Evolutionary conservation across 2,113 vertebrate genomes (phyloP).

Genomic region (Oncorhynchus clarkii): DNA sequence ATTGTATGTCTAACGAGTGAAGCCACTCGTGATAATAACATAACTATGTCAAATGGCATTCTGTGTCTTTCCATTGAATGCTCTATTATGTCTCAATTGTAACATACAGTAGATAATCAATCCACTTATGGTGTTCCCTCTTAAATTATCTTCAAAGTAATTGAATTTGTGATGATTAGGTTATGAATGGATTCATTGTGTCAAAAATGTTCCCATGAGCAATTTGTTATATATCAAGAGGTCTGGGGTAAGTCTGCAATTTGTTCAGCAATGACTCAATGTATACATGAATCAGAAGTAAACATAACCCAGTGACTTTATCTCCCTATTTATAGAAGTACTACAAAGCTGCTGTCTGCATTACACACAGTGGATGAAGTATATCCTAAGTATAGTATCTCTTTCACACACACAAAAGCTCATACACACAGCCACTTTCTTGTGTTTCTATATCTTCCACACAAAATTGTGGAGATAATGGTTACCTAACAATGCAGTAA

Average conservation of each 20-base stretch:
- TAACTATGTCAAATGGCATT: not conserved
- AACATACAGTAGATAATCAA: too few relatives aligned
- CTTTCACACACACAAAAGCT: too few relatives aligned
- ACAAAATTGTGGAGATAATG: not conserved
- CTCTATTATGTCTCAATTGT: too few relatives aligned
- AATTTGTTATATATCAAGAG: not conserved
- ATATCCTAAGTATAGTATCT: too few relatives aligned
- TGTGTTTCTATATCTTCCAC: not conserved
- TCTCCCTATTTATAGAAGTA: too few relatives aligned
- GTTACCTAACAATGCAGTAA: slow-evolving; percentile 50
- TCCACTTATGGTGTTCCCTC: not conserved
- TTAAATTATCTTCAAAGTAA: not conserved
- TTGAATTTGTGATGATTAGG: not conserved
- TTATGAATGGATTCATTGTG: not conserved
- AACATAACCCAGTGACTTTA: slow-evolving; percentile 2
- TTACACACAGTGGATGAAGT: too few relatives aligned
- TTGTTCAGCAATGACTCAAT: too few relatives aligned
- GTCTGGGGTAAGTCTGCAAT: too few relatives aligned
- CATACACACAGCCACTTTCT: not conserved
- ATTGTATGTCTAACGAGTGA: too few relatives aligned
- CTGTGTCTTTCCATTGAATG: too few relatives aligned
- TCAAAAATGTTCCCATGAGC: not conserved
- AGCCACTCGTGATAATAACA: not conserved
- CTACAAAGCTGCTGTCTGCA: too few relatives aligned
- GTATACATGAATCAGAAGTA: not conserved